These are phyloP conservation scores for Syngnathus typhle DNA, from an alignment of 2,113 vertebrate genomes.

Conservation along the genomic window DNA sequence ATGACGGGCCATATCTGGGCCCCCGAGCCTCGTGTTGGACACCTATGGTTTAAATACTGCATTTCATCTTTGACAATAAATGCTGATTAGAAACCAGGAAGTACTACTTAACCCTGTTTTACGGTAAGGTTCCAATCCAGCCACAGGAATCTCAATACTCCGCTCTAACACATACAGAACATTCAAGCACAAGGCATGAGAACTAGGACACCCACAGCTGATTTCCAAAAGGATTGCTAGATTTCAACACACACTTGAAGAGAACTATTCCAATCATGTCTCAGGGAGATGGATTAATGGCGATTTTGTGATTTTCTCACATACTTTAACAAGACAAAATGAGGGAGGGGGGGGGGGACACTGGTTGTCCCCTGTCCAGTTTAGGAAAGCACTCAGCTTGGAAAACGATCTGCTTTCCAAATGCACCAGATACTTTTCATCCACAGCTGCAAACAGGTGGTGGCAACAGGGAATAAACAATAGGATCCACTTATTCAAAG, in stretches of 20 bases:
- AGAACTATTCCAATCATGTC: slow-evolving; percentile 5
- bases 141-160: slow-evolving; percentile 28
- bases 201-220: slow-evolving; percentile 14
- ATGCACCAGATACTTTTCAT: slow-evolving; percentile 62
- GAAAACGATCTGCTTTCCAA: slow-evolving; percentile 61
- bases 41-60: too few relatives aligned
- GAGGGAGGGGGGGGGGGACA: not conserved
- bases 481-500: slow-evolving; percentile 62
- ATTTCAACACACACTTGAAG: slow-evolving; percentile 10
- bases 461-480: slow-evolving; percentile 53
- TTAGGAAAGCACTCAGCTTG: slow-evolving; percentile 36
- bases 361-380: slow-evolving; percentile 23
- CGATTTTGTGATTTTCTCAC: slow-evolving; percentile 36
- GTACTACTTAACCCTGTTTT: slow-evolving; percentile 8
- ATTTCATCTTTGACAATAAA: not conserved
- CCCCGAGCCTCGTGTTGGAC: too few relatives aligned
- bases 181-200: not conserved
- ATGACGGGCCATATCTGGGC: too few relatives aligned
- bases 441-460: slow-evolving; percentile 71
- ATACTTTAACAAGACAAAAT: slow-evolving; percentile 17
- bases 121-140: slow-evolving; percentile 12
- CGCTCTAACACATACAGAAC: not conserved
- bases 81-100: slow-evolving; percentile 24
- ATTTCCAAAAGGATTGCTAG: slow-evolving; percentile 30
- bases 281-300: slow-evolving; percentile 22